Conservation (phyloP, 2,888 invertebrate genomes). For the Vandiemenella viatica region DNA sequence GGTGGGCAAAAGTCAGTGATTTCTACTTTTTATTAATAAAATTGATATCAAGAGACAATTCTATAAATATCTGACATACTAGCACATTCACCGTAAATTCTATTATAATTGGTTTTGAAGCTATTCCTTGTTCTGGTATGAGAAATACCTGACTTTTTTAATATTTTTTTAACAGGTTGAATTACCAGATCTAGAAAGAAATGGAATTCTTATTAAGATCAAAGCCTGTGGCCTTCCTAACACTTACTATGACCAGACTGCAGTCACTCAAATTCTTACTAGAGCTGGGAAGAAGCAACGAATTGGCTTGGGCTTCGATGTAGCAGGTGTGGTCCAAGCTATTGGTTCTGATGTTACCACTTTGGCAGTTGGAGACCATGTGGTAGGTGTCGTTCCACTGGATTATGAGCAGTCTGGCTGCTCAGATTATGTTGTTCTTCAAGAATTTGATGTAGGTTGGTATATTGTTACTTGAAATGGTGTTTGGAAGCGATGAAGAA, state of each 20-base stretch:
- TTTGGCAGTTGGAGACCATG: slow-evolving; percentile 27
- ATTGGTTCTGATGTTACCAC: slow-evolving; percentile 27
- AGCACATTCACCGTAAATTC: too few species aligned
- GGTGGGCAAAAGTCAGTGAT: too few species aligned
- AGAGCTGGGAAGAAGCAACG: slow-evolving; percentile 14
- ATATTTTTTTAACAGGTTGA: slow-evolving; percentile 11
- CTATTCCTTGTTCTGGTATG: too few species aligned
- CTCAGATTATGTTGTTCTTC: slow-evolving; percentile 28
- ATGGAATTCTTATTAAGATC: slow-evolving; percentile 27
- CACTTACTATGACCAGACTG: slow-evolving; percentile 11
- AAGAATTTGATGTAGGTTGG: slow-evolving; percentile 31
- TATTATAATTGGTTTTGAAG: too few species aligned
- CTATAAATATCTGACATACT: too few species aligned
- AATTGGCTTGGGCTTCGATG: slow-evolving; percentile 26
- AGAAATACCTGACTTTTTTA: too few species aligned
- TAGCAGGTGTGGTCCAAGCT: slow-evolving; percentile 27
- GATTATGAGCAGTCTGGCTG: slow-evolving; percentile 30
- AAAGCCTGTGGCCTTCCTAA: slow-evolving; percentile 27
- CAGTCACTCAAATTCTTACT: slow-evolving; percentile 11
- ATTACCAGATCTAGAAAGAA: slow-evolving; percentile 15
- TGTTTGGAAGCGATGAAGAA: too few species aligned
- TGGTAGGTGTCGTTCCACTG: slow-evolving; percentile 30
- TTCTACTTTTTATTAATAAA: too few species aligned
- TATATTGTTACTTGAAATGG: slow-evolving; percentile 7
- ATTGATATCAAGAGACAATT: too few species aligned